Evolutionary conservation across 2,113 vertebrate genomes (phyloP).

Genomic region (Tachysurus vachellii): DNA sequence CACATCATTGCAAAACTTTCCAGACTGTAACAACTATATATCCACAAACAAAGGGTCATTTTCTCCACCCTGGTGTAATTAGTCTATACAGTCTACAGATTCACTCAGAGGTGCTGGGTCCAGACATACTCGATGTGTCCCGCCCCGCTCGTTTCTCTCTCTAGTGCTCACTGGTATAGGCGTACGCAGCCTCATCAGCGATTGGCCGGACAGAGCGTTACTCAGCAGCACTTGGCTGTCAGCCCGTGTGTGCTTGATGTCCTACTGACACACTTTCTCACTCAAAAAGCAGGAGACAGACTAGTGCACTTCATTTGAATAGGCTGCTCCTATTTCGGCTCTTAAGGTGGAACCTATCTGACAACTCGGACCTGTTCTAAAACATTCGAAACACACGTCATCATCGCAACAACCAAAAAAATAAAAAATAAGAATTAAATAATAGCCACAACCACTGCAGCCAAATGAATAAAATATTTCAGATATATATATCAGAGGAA

Average conservation of each 20-base stretch:
- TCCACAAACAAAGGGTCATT: not conserved
- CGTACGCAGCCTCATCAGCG: conserved; percentile 8
- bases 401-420: not conserved
- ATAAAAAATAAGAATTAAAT: not conserved
- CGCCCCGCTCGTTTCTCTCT: conserved; percentile 47
- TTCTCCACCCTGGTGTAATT: not conserved
- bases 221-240: conserved; percentile 62
- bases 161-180: conserved; percentile 60
- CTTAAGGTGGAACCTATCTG: conserved; percentile 70
- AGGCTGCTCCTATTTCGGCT: conserved; percentile 51
- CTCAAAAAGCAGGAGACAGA: conserved; percentile 55
- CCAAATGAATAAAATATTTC: not conserved
- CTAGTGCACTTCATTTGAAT: conserved; percentile 41
- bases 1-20: not conserved
- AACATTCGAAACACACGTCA: not conserved
- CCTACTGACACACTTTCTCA: conserved; percentile 83
- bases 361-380: no score
- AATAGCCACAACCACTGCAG: no score
- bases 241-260: conserved; percentile 74
- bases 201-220: conserved; percentile 60
- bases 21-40: not conserved
- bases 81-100: not conserved
- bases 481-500: not conserved
- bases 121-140: conserved; percentile 61
- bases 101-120: not conserved